phyloP scores from a whole-genome alignment of 2,113 vertebrate genomes.

The Albula goreensis region DNA sequence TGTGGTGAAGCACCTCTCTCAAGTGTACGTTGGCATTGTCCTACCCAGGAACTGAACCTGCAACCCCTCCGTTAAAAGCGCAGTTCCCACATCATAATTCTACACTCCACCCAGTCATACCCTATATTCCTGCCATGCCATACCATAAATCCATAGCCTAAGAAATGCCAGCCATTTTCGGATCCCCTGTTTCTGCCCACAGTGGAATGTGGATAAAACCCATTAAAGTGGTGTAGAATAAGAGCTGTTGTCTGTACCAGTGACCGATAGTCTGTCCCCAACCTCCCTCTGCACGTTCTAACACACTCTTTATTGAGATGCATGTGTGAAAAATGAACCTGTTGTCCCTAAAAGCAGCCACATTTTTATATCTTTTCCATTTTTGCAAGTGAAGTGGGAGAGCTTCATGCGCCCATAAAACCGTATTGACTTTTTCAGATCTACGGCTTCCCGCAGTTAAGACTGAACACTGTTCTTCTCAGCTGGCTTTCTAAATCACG shows the following conservation, averaged over 20 bases:
- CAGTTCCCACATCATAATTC: too few relatives aligned
- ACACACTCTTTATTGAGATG: neutral
- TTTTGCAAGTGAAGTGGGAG: neutral
- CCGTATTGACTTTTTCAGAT: neutral
- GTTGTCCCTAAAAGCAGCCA: neutral
- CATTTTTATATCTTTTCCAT: neutral
- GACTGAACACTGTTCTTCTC: neutral
- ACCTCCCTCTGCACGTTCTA: neutral
- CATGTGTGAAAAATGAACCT: neutral
- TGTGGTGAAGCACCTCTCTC: too few relatives aligned
- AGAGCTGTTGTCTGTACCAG: neutral
- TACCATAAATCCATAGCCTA: too few relatives aligned
- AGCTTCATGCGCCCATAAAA: neutral
- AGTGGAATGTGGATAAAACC: neutral
- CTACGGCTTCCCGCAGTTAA: neutral
- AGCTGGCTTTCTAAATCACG: neutral
- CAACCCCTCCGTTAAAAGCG: too few relatives aligned
- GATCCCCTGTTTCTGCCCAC: neutral
- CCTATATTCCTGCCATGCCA: too few relatives aligned
- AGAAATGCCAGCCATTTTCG: neutral
- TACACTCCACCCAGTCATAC: too few relatives aligned
- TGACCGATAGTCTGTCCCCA: neutral
- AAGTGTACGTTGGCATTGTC: too few relatives aligned
- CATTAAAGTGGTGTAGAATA: neutral
- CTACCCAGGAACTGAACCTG: too few relatives aligned